These are phyloP conservation scores for Entomobrya multifasciata DNA, from an alignment of 2,888 invertebrate genomes.

Conservation along the genomic window DNA sequence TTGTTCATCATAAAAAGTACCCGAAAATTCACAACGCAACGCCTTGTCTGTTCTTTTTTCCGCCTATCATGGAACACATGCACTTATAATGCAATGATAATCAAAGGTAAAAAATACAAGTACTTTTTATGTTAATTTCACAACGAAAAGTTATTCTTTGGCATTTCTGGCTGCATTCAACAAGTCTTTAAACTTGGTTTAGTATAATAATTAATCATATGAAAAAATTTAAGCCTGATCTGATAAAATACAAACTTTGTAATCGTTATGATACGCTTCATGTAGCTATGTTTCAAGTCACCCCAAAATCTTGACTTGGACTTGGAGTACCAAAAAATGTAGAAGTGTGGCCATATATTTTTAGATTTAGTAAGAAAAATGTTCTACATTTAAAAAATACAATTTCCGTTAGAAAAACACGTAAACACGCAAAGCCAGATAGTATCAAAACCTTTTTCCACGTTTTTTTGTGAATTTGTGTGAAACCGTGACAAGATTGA, in stretches of 20 bases:
- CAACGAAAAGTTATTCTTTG: conserved; percentile 14
- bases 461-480: neutral
- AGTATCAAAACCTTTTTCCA: neutral
- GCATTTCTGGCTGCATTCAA: conserved; percentile 9
- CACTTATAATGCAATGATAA: neutral
- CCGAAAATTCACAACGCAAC: conserved; percentile 16
- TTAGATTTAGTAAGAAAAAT: too few relatives aligned
- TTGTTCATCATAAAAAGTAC: conserved; percentile 4
- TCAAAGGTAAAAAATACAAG: neutral
- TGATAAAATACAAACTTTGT: neutral
- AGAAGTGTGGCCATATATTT: neutral
- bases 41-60: neutral
- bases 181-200: too few relatives aligned
- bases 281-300: neutral
- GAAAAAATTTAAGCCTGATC: neutral
- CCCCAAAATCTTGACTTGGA: too few relatives aligned
- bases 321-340: too few relatives aligned
- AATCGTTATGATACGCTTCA: neutral
- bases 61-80: neutral
- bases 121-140: neutral
- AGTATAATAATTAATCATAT: too few relatives aligned
- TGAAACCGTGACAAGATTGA: neutral
- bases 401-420: too few relatives aligned
- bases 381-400: too few relatives aligned
- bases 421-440: too few relatives aligned